Evolutionary conservation across 2,113 vertebrate genomes (phyloP), one percentile per base, ranked within the genome.

Genomic region (Sula dactylatra): DNA sequence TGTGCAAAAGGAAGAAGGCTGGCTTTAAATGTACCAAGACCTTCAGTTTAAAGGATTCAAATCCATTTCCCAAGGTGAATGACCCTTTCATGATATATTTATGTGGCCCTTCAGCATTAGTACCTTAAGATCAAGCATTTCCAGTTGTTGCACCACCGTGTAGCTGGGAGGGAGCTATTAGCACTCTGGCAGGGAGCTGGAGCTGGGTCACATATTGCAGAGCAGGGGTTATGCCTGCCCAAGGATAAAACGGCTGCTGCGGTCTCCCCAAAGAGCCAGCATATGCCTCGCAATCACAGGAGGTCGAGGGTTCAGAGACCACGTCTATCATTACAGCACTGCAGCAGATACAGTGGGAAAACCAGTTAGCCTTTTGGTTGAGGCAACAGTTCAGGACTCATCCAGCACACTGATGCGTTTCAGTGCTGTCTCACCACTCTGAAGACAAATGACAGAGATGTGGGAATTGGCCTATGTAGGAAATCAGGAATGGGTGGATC

Each of bases 401-500:
- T 7, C 21, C 66, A 62, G 64, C 29, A 7, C 38, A 2, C 1
- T 3, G 78, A 9, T 1, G 22, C 10, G 18, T 21, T 27, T 32
- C 50, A 11, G 50, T 9, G 19, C 20, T 17, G 17, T 1, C 34
- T 74, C 72, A n/a, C 52, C 32, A 5, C 17, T 11, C 31, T 1
- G 1, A 34, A 20, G 54, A 31, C 0, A 10, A 52, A 11, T 0
- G 12, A 15, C 52, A 49, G 80, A 22, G 49, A 4, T 2, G 21
- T 13, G 21, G 66, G 45, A 45, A 32, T 1, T 2, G 17, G 44
- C 14, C 44, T 7, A 11, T 0, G 3, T 7, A 32, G 3, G 31
- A 11, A 26, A 54, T 7, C n/a, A 64, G 74, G 56, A 82, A 6
- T 6, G 9, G 8, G 0, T 19, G 44, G 29, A 38, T 49, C 38